A percentile compares a stretch with the other conserved stretches of the same genome.
phyloP scores from a whole-genome alignment of 2,113 vertebrate genomes.

The Megaptera novaeangliae region DNA sequence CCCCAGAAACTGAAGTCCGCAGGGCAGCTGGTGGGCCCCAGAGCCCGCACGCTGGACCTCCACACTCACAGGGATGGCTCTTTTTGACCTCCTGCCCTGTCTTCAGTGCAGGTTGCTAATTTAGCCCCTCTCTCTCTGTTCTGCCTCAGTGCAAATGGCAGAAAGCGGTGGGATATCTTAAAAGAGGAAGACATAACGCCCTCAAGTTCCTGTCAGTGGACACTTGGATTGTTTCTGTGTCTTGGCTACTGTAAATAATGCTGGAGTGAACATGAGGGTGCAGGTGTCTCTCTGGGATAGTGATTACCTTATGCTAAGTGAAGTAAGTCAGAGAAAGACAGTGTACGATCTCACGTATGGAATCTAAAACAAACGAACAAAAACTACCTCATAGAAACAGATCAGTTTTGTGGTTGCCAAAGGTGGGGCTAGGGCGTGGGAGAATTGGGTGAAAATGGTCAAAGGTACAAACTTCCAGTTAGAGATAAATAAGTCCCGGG shows the following conservation, averaged over 20 bases:
- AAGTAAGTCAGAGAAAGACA: not conserved
- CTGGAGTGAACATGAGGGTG: not conserved
- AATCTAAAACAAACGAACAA: no score
- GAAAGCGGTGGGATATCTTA: not conserved
- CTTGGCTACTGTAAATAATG: not conserved
- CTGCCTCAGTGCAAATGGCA: not conserved
- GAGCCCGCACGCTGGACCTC: not conserved
- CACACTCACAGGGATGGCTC: not conserved
- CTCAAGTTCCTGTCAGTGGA: no score
- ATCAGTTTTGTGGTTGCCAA: not conserved
- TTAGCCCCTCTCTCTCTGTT: no score
- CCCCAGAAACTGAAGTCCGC: not conserved
- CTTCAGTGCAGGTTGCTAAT: not conserved
- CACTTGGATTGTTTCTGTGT: not conserved
- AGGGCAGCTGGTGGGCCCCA: accelerated
- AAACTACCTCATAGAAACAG: not conserved
- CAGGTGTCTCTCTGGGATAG: not conserved
- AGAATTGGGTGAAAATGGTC: not conserved
- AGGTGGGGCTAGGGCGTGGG: no score
- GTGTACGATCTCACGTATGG: not conserved
- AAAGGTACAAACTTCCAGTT: not conserved
- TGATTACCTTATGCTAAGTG: not conserved
- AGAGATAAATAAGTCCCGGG: not conserved
- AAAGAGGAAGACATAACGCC: not conserved
- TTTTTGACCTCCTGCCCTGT: not conserved